These are phyloP conservation scores for Dasypolia templi DNA, from an alignment of 2,888 invertebrate species.

Conservation along the genomic window DNA sequence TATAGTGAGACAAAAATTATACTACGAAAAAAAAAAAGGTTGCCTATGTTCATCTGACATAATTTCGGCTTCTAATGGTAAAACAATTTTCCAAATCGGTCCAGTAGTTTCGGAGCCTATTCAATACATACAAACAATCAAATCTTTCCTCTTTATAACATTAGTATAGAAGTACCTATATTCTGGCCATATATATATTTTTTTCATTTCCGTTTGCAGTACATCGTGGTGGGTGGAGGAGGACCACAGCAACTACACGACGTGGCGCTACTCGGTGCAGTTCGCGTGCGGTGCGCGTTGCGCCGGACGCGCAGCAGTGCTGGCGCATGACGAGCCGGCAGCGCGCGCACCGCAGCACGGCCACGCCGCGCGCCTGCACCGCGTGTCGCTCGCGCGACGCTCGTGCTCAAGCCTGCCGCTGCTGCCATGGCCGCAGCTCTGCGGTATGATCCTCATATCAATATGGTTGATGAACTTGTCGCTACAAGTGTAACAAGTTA, in stretches of 20 bases:
- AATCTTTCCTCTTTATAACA: no score
- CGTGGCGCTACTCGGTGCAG: constrained; percentile 76
- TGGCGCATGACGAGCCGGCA: constrained; percentile 58
- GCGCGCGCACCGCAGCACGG: constrained; percentile 50
- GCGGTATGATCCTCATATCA: constrained; percentile 64
- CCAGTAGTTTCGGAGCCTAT: no score
- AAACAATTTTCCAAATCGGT: no score
- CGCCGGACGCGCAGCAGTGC: constrained; percentile 68
- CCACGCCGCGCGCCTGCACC: constrained; percentile 59
- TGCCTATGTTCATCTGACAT: no score
- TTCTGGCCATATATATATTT: no score
- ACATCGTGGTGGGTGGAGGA: constrained; percentile 70
- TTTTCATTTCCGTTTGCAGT: background rate
- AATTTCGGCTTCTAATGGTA: no score
- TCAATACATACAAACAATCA: no score
- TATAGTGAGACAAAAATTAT: no score
- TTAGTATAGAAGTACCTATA: no score
- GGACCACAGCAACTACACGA: constrained; percentile 77
- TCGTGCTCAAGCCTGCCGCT: constrained; percentile 69
- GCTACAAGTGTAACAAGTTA: background rate
- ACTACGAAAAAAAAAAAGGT: no score
- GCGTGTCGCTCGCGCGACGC: constrained; percentile 60
- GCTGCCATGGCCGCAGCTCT: constrained; percentile 73
- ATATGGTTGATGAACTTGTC: no score
- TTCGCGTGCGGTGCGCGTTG: constrained; percentile 77